A percentile compares a stretch with the other conserved stretches of the same genome.
These are phyloP conservation scores for Chlamydotis undulata DNA, from an alignment of 2,113 vertebrate genomes.

Conservation along the genomic window DNA sequence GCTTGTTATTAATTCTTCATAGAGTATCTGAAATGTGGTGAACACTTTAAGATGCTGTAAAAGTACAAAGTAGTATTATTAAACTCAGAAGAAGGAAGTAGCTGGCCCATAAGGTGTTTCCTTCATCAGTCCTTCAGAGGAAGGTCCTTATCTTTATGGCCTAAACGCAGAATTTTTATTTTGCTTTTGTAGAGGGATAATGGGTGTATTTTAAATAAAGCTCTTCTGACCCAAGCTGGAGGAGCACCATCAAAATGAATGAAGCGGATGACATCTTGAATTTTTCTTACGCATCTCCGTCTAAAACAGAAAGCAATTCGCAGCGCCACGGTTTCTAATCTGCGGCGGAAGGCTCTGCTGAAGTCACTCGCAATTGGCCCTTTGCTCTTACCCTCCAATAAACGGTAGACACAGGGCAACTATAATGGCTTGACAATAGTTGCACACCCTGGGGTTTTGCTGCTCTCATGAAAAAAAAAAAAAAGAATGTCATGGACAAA, in stretches of 20 bases:
- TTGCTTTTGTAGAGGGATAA: background rate
- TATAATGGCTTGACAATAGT: slow-evolving; percentile 58
- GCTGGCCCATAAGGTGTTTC: background rate
- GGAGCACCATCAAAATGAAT: background rate
- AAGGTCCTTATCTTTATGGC: slow-evolving; percentile 20
- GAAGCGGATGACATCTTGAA: slow-evolving; percentile 34
- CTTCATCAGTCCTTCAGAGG: slow-evolving; percentile 10
- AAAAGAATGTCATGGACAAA: slow-evolving; percentile 58
- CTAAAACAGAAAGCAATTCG: background rate
- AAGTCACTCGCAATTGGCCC: slow-evolving; percentile 58
- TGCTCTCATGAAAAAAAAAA: background rate
- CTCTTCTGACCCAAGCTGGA: background rate
- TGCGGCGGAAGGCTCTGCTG: slow-evolving; percentile 19
- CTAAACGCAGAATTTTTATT: slow-evolving; percentile 10
- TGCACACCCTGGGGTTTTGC: slow-evolving; percentile 50
- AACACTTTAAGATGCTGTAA: slow-evolving; percentile 47
- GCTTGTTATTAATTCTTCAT: slow-evolving; percentile 31
- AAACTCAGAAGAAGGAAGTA: slow-evolving; percentile 38
- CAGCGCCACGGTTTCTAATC: background rate
- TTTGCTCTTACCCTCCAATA: slow-evolving; percentile 68
- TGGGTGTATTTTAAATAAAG: background rate
- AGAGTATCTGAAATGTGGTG: slow-evolving; percentile 31
- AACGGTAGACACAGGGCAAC: slow-evolving; percentile 37
- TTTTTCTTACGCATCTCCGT: background rate
- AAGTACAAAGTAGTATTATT: slow-evolving; percentile 48